These are phyloP conservation scores for Drosophila athabasca DNA, from an alignment of 1,140 invertebrate genomes.

Conservation along the genomic window DNA sequence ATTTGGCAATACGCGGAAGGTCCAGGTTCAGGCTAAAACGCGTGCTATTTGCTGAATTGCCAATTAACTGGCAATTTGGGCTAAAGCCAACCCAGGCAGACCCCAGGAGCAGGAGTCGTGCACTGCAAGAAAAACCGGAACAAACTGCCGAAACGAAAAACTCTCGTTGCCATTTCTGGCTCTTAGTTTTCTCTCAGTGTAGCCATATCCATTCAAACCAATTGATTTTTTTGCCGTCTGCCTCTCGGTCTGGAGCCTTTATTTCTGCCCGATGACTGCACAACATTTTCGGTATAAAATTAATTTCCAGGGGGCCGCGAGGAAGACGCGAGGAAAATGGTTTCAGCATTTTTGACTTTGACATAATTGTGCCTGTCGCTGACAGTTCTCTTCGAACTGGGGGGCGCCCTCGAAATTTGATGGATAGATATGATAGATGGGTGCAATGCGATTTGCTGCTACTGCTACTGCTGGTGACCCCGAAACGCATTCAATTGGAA, in stretches of 20 bases:
- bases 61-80: conserved; percentile 76
- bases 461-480: conserved; percentile 35
- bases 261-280: conserved; percentile 52
- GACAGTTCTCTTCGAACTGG: conserved; percentile 52
- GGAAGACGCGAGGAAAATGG: conserved; percentile 15
- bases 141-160: too few species aligned
- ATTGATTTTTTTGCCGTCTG: conserved; percentile 55
- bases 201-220: conserved; percentile 4
- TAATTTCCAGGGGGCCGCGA: conserved; percentile 40
- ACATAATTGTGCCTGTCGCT: conserved; percentile 56
- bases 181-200: too few species aligned
- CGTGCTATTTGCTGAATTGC: conserved; percentile 76
- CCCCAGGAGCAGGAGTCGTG: background rate
- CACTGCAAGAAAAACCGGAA: too few species aligned
- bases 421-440: conserved; percentile 22
- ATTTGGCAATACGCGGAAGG: conserved; percentile 62
- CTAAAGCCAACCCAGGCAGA: conserved; percentile 35
- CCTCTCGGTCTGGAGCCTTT: conserved; percentile 12
- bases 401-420: conserved; percentile 7
- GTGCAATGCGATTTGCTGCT: conserved; percentile 22
- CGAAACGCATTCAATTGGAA: conserved; percentile 38
- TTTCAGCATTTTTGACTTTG: conserved; percentile 47
- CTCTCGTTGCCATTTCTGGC: too few species aligned
- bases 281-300: conserved; percentile 53
- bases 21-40: conserved; percentile 43